phyloP scores from a whole-genome alignment of 2,797 vertebrate genomes.

The Gastrophryne carolinensis region DNA sequence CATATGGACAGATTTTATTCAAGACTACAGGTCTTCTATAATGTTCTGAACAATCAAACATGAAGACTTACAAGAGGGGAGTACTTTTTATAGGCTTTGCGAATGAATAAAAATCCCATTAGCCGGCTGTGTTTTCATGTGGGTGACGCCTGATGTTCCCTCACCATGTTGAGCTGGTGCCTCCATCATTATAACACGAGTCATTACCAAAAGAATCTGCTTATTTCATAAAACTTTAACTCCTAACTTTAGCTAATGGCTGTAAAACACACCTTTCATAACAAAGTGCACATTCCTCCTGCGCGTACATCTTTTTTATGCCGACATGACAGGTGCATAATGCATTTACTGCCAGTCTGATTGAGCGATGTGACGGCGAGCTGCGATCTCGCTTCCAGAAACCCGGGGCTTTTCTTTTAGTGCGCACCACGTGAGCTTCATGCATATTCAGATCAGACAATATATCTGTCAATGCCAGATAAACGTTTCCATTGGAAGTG shows the following conservation, averaged over 20 bases:
- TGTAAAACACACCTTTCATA: not conserved
- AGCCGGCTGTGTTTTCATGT: too few relatives aligned
- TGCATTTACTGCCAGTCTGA: constrained; percentile 1
- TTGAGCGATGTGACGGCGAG: constrained; percentile 12
- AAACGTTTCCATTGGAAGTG: constrained; percentile 27
- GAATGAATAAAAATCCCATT: too few relatives aligned
- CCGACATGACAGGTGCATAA: constrained; percentile 40
- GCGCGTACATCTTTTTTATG: constrained; percentile 12
- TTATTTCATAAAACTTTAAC: not conserved
- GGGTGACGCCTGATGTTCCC: not conserved
- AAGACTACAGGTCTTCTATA: too few relatives aligned
- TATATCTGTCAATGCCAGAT: constrained; percentile 38
- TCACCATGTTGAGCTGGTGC: not conserved
- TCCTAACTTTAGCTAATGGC: not conserved
- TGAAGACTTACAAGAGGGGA: too few relatives aligned
- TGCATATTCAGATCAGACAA: constrained; percentile 39
- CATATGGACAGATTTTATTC: too few relatives aligned
- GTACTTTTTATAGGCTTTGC: too few relatives aligned
- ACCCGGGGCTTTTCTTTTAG: constrained; percentile 25
- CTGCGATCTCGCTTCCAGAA: constrained; percentile 18
- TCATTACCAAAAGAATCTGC: not conserved
- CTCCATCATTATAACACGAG: not conserved
- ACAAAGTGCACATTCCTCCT: not conserved
- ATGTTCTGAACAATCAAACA: too few relatives aligned
- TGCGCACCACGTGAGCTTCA: constrained; percentile 14